A percentile compares a stretch with the other conserved stretches of the same genome.
These are phyloP conservation scores for Deilephila elpenor DNA, from an alignment of 2,888 invertebrate genomes.

Conservation along the genomic window DNA sequence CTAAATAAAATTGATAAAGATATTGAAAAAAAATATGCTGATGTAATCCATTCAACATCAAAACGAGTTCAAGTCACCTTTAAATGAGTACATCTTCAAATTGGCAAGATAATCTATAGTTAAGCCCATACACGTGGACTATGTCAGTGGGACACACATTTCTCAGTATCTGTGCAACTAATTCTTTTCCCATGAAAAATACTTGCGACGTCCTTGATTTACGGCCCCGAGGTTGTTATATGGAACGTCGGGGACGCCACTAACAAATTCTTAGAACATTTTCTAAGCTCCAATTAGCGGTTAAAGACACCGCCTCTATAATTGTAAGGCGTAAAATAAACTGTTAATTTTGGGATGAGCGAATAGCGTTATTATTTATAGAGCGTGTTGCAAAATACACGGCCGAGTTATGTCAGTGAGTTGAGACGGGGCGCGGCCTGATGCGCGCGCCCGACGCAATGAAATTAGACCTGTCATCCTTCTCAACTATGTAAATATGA, in stretches of 20 bases:
- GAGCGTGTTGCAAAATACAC: constrained; percentile 76
- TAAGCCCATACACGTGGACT: constrained; percentile 33
- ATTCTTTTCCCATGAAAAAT: constrained; percentile 50
- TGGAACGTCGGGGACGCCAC: constrained; percentile 38
- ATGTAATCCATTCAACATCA: too few species aligned
- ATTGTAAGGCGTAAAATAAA: constrained; percentile 72
- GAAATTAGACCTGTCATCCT: constrained; percentile 52
- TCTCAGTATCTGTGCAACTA: constrained; percentile 43
- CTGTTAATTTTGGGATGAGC: constrained; percentile 70
- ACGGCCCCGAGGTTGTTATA: constrained; percentile 42
- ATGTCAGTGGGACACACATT: constrained; percentile 54
- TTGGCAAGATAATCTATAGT: constrained; percentile 10
- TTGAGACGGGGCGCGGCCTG: constrained; percentile 45
- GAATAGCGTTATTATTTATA: constrained; percentile 74
- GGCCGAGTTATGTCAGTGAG: constrained; percentile 81
- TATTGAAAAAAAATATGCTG: too few species aligned
- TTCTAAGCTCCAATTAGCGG: constrained; percentile 76
- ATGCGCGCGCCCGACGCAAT: constrained; percentile 31
- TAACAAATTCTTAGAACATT: constrained; percentile 47
- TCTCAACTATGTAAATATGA: constrained; percentile 39
- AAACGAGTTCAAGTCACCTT: not conserved
- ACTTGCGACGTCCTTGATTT: constrained; percentile 67
- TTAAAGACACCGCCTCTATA: constrained; percentile 78
- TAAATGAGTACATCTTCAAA: not conserved
- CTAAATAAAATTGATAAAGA: too few species aligned